Evolutionary conservation across 2,113 vertebrate species (phyloP).

Genomic region (Apus apus): DNA sequence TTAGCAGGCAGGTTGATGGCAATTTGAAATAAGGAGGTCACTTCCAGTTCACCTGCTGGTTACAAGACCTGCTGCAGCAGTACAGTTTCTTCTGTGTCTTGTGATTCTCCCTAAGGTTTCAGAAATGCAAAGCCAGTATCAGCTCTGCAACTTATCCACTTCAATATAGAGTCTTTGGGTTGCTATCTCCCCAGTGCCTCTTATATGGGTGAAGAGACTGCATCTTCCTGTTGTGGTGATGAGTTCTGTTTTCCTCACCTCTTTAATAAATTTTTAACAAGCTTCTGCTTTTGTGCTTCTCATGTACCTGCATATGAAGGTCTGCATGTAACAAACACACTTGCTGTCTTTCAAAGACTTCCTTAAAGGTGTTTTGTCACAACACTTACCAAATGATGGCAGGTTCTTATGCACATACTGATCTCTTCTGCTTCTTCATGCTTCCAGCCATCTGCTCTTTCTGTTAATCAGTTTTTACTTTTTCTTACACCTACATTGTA

Average conservation of each 20-base stretch:
- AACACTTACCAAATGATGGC: background rate
- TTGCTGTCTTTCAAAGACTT: background rate
- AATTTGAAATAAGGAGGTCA: background rate
- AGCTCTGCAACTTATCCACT: background rate
- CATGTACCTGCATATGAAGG: background rate
- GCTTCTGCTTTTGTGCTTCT: background rate
- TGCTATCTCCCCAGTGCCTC: background rate
- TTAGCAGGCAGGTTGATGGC: background rate
- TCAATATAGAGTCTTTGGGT: background rate
- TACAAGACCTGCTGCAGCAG: background rate
- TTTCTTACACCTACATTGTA: background rate
- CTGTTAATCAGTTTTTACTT: background rate
- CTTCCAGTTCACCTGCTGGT: background rate
- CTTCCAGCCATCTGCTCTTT: slow-evolving; percentile 41
- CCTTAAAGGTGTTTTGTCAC: background rate
- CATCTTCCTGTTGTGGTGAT: background rate
- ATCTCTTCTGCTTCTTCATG: background rate
- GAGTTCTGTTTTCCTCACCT: background rate
- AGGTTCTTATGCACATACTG: background rate
- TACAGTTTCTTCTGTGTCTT: background rate
- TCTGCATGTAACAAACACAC: background rate
- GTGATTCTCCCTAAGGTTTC: background rate
- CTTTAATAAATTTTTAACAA: background rate
- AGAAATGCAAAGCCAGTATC: background rate
- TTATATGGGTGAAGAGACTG: background rate